Conservation (phyloP, 2,888 invertebrate species). For the Eristalis intricaria region DNA sequence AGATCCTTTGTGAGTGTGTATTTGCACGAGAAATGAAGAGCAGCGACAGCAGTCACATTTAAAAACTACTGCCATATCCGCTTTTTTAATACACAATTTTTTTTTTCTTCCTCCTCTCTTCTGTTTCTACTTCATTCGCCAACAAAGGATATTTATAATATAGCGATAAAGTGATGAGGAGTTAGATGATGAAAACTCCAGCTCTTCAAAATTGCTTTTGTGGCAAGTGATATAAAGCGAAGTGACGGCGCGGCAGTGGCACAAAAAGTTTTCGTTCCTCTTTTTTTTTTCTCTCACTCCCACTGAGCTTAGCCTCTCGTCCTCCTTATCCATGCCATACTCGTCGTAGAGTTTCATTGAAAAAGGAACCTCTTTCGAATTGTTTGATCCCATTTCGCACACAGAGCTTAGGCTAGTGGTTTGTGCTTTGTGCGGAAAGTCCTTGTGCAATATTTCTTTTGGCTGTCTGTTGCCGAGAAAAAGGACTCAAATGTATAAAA, state of each 20-base stretch:
- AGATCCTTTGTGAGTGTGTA: conserved; percentile 38
- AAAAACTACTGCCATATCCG: conserved; percentile 36
- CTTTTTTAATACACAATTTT: background rate
- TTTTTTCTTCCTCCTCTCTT: conserved; percentile 5
- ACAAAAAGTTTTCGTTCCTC: conserved; percentile 12
- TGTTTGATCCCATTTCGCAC: background rate
- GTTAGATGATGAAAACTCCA: conserved; percentile 24
- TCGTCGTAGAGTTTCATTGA: background rate
- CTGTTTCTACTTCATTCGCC: conserved; percentile 3
- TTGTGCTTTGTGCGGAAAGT: conserved; percentile 19
- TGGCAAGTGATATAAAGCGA: conserved; percentile 49
- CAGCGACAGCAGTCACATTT: conserved; percentile 30
- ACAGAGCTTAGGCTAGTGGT: conserved; percentile 7
- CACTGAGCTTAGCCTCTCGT: background rate
- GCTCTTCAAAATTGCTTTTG: conserved; percentile 34
- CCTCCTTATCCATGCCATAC: background rate
- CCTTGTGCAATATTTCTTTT: conserved; percentile 24
- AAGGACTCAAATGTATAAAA: background rate
- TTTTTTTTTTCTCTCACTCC: background rate
- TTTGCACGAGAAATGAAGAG: conserved; percentile 51
- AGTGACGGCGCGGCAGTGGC: conserved; percentile 22
- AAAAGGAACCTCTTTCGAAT: conserved; percentile 4
- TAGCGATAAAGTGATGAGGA: conserved; percentile 20
- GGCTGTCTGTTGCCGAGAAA: conserved; percentile 9
- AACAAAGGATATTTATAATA: conserved; percentile 26